Conservation (phyloP, 2,113 vertebrate genomes). For the Percopsis transmontana region DNA sequence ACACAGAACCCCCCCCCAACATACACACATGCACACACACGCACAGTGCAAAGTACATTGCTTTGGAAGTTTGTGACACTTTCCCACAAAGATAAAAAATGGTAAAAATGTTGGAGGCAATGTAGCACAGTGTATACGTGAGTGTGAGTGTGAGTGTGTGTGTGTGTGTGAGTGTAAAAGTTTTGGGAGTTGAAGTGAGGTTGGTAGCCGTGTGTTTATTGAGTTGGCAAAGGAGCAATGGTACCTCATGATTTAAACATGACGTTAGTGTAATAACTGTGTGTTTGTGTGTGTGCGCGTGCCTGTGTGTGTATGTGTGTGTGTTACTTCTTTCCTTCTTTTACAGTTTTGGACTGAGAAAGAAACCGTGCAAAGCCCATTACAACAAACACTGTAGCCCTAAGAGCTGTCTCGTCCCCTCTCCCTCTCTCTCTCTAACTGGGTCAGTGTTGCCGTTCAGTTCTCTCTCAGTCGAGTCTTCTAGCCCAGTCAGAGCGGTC, state of each 20-base stretch:
- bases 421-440: background rate
- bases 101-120: constrained; percentile 25
- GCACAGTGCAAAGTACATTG: constrained; percentile 3
- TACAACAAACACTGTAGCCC: constrained; percentile 31
- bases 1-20: background rate
- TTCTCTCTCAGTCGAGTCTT: background rate
- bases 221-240: constrained; percentile 41
- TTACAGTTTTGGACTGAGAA: constrained; percentile 36
- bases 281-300: constrained; percentile 11
- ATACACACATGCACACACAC: constrained; percentile 3
- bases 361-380: constrained; percentile 47
- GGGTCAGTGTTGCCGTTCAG: too few species aligned
- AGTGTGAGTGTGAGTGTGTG: constrained; percentile 15
- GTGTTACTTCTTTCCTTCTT: constrained; percentile 29
- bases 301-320: constrained; percentile 8
- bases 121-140: background rate
- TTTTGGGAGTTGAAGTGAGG: constrained; percentile 21
- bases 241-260: constrained; percentile 57
- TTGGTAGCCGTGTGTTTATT: constrained; percentile 31
- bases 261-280: constrained; percentile 33
- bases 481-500: background rate
- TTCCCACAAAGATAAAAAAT: background rate
- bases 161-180: background rate
- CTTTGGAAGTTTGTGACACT: background rate
- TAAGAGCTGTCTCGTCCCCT: constrained; percentile 31